Conservation (phyloP, 2,113 vertebrate species). For the Saimiri boliviensis region DNA sequence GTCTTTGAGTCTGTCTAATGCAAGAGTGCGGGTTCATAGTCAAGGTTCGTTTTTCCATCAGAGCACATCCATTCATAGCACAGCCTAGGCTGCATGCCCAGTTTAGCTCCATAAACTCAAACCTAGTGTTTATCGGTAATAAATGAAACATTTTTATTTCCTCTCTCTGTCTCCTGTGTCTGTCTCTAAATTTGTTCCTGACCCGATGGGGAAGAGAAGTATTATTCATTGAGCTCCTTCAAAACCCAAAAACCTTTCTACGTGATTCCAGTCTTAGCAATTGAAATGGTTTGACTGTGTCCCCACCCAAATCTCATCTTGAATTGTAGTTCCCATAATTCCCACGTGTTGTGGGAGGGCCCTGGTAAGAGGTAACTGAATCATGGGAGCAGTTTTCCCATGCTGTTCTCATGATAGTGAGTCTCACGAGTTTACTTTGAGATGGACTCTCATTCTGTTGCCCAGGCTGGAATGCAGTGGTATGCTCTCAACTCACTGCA, state of each 20-base stretch:
- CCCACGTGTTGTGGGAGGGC: too few relatives aligned
- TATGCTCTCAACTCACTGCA: too few relatives aligned
- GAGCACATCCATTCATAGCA: not conserved
- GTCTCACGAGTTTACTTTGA: too few relatives aligned
- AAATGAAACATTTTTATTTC: not conserved
- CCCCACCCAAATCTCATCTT: too few relatives aligned
- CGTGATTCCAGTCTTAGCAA: not conserved
- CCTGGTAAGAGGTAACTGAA: too few relatives aligned
- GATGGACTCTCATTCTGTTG: too few relatives aligned
- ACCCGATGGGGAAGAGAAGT: not conserved
- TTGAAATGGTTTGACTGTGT: not conserved
- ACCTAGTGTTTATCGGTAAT: not conserved
- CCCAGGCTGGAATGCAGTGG: too few relatives aligned
- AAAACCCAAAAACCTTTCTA: not conserved
- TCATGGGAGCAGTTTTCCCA: too few relatives aligned
- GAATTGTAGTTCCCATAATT: too few relatives aligned
- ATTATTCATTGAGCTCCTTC: not conserved
- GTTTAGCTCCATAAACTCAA: not conserved
- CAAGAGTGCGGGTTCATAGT: not conserved
- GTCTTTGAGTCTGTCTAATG: not conserved
- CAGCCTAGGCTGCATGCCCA: not conserved
- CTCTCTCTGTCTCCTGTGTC: not conserved
- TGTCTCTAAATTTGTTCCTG: not conserved
- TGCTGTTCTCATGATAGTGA: too few relatives aligned
- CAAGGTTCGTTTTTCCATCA: not conserved